Evolutionary conservation across 2,797 vertebrate species (phyloP).

Genomic region (Rhynchotus rufescens): DNA sequence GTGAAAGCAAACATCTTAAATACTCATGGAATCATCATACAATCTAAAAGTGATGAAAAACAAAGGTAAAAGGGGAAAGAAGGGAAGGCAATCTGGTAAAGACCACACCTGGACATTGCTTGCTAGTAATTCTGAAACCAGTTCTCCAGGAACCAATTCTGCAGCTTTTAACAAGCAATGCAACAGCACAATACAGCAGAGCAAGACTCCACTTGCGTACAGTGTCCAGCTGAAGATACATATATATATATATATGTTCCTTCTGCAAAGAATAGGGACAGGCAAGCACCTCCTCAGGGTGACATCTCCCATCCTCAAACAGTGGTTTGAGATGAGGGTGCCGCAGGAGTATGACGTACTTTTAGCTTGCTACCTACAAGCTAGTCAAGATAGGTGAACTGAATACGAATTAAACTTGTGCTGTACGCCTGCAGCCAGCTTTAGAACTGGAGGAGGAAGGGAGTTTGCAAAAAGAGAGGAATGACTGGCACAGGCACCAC

Average conservation of each 20-base stretch:
- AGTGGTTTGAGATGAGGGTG: neutral
- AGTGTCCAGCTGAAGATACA: neutral
- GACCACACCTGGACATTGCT: neutral
- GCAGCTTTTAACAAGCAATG: neutral
- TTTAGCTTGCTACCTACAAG: neutral
- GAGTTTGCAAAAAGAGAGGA: neutral
- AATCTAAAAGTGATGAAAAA: neutral
- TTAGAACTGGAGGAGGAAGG: neutral
- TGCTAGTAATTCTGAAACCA: neutral
- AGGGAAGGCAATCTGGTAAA: neutral
- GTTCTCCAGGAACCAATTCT: neutral
- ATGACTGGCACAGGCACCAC: neutral
- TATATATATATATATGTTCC: accelerated
- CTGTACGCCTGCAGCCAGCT: neutral
- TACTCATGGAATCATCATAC: neutral
- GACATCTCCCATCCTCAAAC: neutral
- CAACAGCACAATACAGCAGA: neutral
- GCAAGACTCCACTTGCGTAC: neutral
- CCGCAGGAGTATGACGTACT: neutral
- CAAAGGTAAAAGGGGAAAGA: neutral
- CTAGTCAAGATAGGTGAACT: neutral
- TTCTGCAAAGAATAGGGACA: neutral
- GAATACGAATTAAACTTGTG: neutral
- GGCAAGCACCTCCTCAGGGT: neutral
- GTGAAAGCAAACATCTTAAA: neutral